phyloP scores from a whole-genome alignment of 1,140 invertebrate species.

The Aphaenogaster rudis region DNA sequence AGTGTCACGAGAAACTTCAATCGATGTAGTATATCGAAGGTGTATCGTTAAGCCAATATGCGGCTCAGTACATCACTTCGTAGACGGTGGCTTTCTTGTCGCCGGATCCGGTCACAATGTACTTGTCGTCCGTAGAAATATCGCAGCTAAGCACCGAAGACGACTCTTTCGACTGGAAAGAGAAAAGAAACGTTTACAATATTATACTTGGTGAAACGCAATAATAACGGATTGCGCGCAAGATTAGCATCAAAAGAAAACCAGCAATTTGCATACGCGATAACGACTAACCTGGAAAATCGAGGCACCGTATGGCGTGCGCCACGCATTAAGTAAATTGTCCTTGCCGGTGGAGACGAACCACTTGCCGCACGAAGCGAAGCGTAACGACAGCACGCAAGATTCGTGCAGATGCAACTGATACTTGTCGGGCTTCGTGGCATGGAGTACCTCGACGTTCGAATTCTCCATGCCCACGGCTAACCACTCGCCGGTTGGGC shows the following conservation, averaged over 20 bases:
- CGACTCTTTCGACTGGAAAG: constrained; percentile 98
- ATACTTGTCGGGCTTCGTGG: constrained; percentile 98
- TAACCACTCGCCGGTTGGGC: constrained; percentile 98
- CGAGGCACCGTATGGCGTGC: constrained; percentile 98
- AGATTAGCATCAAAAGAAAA: neutral
- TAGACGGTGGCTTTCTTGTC: constrained; percentile 99
- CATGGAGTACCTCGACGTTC: constrained; percentile 98
- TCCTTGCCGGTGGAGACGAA: constrained; percentile 99
- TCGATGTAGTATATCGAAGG: constrained; percentile 6
- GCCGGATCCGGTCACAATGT: constrained; percentile 99
- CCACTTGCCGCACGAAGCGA: constrained; percentile 99
- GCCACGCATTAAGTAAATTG: constrained; percentile 99
- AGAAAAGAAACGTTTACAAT: neutral
- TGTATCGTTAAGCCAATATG: constrained; percentile 55
- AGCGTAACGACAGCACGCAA: constrained; percentile 98
- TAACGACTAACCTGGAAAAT: constrained; percentile 95
- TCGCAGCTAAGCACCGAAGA: constrained; percentile 99
- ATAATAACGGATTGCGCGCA: neutral
- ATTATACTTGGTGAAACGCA: neutral
- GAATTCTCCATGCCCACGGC: constrained; percentile 99
- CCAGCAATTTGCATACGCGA: neutral
- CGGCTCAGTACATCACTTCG: constrained; percentile 96
- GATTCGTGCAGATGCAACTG: constrained; percentile 99
- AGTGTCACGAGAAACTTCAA: constrained; percentile 80
- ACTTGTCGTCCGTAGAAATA: constrained; percentile 99